Evolutionary conservation across 1,140 invertebrate genomes (phyloP), one percentile per base, ranked within the genome.

Genomic region (Parapsyche elsis): DNA sequence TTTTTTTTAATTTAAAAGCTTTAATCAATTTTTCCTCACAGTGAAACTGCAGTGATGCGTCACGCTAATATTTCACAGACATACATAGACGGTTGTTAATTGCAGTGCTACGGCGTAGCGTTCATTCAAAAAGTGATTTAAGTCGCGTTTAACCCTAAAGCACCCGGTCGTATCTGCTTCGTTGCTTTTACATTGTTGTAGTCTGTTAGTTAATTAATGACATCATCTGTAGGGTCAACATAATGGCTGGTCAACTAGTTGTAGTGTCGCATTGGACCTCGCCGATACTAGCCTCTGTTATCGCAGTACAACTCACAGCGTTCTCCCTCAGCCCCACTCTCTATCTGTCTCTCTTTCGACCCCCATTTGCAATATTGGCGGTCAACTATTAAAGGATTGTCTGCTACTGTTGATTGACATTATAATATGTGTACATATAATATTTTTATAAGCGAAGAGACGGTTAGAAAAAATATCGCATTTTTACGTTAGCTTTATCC

Each of bases 191-290:
- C 59, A 64, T 19, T 64, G 45, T 46, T 46, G 45, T 46, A 46
- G 45, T 46, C 45, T 46, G 71, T 81, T 79, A n/a, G n/a, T n/a
- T n/a, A 81, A 81, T 81, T 81, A 81, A 81, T 81, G 81, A 71
- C 81, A 57, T 81, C 81, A 81, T 78, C 78, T 57, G 70, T 21
- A 59, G 81, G 81, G 73, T 71, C 77, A 70, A 76, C 71, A 80
- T 80, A 76, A 80, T 80, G 61, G 71, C 26, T 49, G 73, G 78
- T 76, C 71, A 79, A 76, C 76, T 79, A 67, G 70, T 38, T 75
- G 76, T 79, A 78, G 46, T 73, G 71, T 73, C 9, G 26, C 80
- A 16, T 21, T 16, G 79, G 57, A 14, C 24, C 57, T 23, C 14
- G 16, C 9, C 19, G 38, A 44, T 23, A 24, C 16, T 26, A 45